Evolutionary conservation across 2,113 vertebrate species (phyloP).

Genomic region (Rhegmatorhina hoffmannsi): DNA sequence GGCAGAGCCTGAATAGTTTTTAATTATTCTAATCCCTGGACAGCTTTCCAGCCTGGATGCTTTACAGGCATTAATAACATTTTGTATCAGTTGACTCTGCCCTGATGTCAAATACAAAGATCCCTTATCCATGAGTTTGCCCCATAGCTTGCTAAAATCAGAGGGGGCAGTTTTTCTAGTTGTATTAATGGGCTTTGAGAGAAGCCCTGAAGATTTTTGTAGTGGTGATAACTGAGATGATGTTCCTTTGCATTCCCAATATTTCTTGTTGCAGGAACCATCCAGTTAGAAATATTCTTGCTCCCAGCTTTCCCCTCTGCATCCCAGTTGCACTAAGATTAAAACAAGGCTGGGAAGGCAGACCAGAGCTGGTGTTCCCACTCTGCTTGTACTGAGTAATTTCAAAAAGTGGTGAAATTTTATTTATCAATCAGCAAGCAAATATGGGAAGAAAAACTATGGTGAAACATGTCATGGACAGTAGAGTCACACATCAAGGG

Average conservation of each 20-base stretch:
- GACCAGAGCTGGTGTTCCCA: background rate
- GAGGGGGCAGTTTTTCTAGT: background rate
- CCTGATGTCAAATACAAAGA: background rate
- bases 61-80: background rate
- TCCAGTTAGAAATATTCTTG: background rate
- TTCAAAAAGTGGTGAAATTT: background rate
- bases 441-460: background rate
- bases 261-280: background rate
- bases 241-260: background rate
- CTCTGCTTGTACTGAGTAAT: background rate
- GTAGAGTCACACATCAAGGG: background rate
- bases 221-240: background rate
- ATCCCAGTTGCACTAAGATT: background rate
- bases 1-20: background rate
- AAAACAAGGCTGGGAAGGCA: background rate
- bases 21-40: slow-evolving; percentile 27
- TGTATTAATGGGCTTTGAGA: background rate
- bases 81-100: background rate
- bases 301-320: background rate
- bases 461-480: background rate
- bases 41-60: background rate
- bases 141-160: background rate
- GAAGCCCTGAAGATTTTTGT: background rate
- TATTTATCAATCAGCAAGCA: slow-evolving; percentile 1
- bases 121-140: background rate